Conservation (phyloP, 2,113 vertebrate genomes). For the Oryctolagus cuniculus region DNA sequence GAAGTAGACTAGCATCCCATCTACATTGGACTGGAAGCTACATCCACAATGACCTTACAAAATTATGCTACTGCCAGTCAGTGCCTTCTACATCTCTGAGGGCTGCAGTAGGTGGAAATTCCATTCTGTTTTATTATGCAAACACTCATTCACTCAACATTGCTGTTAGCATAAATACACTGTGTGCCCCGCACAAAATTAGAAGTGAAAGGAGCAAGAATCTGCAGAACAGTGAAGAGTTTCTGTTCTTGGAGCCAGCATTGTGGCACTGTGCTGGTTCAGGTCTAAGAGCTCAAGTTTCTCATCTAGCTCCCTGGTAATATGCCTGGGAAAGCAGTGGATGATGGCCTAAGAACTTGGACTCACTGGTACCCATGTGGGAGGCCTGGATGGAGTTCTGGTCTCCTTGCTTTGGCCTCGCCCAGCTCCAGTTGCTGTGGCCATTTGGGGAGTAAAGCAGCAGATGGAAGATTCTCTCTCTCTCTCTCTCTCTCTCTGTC, state of each 20-base stretch:
- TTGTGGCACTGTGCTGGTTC: too few species aligned
- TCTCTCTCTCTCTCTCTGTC: not conserved
- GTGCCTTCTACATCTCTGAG: conserved; percentile 59
- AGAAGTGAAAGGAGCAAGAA: not conserved
- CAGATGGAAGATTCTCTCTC: not conserved
- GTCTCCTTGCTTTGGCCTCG: too few species aligned
- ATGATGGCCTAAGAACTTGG: too few species aligned
- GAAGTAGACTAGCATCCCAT: conserved; percentile 36
- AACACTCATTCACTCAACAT: not conserved
- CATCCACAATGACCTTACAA: conserved; percentile 72
- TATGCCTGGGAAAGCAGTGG: too few species aligned
- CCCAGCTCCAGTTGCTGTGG: too few species aligned
- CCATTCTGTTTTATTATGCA: not conserved
- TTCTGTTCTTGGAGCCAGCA: not conserved
- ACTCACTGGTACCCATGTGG: too few species aligned
- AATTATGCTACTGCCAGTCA: conserved; percentile 58
- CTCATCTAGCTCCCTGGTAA: too few species aligned
- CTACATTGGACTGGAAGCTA: conserved; percentile 57
- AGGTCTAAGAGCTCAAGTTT: too few species aligned
- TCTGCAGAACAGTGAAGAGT: not conserved
- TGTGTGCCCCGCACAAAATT: accelerated
- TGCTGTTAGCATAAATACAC: accelerated
- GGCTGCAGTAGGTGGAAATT: conserved; percentile 36
- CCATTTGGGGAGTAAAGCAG: too few species aligned
- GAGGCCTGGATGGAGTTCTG: too few species aligned